A percentile compares a stretch with the other conserved stretches of the same genome.
Evolutionary conservation across 2,797 vertebrate genomes (phyloP).

Genomic region (Takifugu ocellatus): DNA sequence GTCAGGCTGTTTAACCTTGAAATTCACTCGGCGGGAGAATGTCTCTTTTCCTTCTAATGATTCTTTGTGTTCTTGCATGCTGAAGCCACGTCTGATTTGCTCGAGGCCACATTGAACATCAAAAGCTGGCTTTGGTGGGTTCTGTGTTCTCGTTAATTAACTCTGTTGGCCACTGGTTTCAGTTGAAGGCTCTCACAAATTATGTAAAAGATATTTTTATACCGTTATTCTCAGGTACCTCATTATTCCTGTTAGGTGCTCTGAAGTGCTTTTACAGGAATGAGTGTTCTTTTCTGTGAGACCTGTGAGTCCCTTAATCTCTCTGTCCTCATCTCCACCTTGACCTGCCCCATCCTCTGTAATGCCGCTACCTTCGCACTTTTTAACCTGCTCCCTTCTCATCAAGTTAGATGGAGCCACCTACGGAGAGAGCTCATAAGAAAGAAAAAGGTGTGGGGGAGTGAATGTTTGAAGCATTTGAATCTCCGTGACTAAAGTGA

Average conservation of each 20-base stretch:
- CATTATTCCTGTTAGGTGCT: slow-evolving; percentile 22
- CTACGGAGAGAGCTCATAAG: background rate
- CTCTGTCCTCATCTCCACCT: slow-evolving; percentile 27
- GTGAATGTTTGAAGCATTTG: too few relatives aligned
- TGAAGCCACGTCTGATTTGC: slow-evolving; percentile 7
- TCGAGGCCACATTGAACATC: slow-evolving; percentile 16
- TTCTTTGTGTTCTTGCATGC: slow-evolving; percentile 10
- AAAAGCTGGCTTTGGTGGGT: background rate
- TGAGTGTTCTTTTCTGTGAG: slow-evolving; percentile 16
- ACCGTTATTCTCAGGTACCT: slow-evolving; percentile 22
- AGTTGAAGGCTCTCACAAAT: slow-evolving; percentile 18
- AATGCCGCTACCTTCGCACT: slow-evolving; percentile 30
- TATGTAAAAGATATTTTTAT: slow-evolving; percentile 3
- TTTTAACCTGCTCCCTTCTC: slow-evolving; percentile 31
- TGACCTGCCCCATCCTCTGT: slow-evolving; percentile 38
- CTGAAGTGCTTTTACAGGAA: background rate
- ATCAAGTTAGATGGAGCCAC: slow-evolving; percentile 26
- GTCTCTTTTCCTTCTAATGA: background rate
- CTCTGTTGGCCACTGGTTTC: slow-evolving; percentile 17
- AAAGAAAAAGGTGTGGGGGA: too few relatives aligned
- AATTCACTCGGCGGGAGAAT: background rate
- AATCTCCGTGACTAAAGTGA: too few relatives aligned
- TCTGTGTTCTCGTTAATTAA: slow-evolving; percentile 23
- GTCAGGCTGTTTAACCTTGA: background rate
- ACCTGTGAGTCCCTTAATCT: slow-evolving; percentile 14